These are phyloP conservation scores for Cephonodes hylas DNA, from an alignment of 2,888 invertebrate genomes.

Conservation along the genomic window DNA sequence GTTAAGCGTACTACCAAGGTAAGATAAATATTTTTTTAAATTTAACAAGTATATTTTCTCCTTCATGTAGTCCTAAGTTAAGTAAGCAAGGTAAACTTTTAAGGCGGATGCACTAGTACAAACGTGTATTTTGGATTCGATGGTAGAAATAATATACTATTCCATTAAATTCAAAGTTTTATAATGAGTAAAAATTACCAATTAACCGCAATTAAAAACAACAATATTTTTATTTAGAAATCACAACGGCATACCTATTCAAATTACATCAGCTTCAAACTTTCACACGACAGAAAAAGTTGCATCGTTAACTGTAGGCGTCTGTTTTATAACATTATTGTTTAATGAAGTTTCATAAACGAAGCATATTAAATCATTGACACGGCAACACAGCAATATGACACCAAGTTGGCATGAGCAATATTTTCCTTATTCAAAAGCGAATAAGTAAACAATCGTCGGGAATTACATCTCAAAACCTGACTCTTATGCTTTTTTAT, in stretches of 20 bases:
- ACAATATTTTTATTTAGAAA: conserved; percentile 35
- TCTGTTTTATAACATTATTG: conserved; percentile 27
- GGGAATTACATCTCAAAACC: neutral
- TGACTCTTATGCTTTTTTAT: neutral
- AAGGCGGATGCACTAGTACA: conserved; percentile 8
- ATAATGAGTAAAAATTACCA: neutral
- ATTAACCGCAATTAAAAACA: conserved; percentile 12
- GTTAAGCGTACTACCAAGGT: conserved; percentile 5
- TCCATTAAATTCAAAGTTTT: neutral
- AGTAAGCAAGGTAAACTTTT: conserved; percentile 15
- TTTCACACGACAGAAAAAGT: conserved; percentile 66
- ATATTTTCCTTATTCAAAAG: neutral
- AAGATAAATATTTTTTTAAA: conserved; percentile 7
- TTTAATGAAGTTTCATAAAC: neutral
- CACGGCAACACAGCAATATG: neutral
- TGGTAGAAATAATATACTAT: neutral
- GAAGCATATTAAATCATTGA: neutral
- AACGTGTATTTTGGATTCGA: neutral
- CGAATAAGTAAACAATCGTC: neutral
- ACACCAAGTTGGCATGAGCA: neutral
- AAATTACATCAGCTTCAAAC: conserved; percentile 56
- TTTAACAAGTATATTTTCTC: neutral
- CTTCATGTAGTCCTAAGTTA: neutral
- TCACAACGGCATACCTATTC: conserved; percentile 42
- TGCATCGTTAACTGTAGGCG: conserved; percentile 54